Base-by-base conservation (phyloP, 2,113 vertebrate species). In the Uropsilus gracilis region DNA sequence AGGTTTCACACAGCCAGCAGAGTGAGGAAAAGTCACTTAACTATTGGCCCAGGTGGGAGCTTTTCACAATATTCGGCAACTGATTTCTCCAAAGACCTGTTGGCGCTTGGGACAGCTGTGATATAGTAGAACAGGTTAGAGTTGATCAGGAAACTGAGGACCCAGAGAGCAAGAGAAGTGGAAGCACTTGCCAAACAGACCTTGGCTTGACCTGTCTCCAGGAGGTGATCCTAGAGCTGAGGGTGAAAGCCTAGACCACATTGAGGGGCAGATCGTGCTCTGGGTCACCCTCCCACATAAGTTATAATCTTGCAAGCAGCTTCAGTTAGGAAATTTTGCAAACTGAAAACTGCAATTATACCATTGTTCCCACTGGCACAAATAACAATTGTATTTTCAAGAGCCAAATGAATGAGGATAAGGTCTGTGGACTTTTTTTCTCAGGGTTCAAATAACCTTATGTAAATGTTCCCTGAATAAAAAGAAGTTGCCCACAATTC, bases 361-460 rank as follows among this genome's bases (percentile, higher is more conserved):
- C 57, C 18, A 26, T 0, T 11, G 16, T 50, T 44, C 17, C 39
- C 42, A 48, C 7, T 69, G 37, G n/a, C 32, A 64, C 68, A 89
- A 53, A 94, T 24, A 11, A n/a, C 88, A 5, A 75, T 28, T 55
- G 18, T 8, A 44, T 94, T 94, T 28, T 55, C 39, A 39, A 92
- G 86, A 81, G 17, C n/a, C 93, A 95, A 26, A 34, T 94, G 90
- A 3, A 72, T 71, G 22, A 90, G 61, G 14, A 92, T 39, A 50
- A 66, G 6, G 16, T 57, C 18, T 26, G 63, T 7, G 6, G 42
- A 8, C 12, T 68, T 93, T 68, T 93, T 44, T 76, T 84, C 28
- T 78, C n/a, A 77, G 69, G 12, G n/a, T 16, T 8, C 28, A 1
- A 3, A 48, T 12, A 77, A 69, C 46, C 8, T 2, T 7, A 1